Evolutionary conservation across 2,113 vertebrate genomes (phyloP), one percentile per base, ranked within the genome.

Genomic region (Channa argus): DNA sequence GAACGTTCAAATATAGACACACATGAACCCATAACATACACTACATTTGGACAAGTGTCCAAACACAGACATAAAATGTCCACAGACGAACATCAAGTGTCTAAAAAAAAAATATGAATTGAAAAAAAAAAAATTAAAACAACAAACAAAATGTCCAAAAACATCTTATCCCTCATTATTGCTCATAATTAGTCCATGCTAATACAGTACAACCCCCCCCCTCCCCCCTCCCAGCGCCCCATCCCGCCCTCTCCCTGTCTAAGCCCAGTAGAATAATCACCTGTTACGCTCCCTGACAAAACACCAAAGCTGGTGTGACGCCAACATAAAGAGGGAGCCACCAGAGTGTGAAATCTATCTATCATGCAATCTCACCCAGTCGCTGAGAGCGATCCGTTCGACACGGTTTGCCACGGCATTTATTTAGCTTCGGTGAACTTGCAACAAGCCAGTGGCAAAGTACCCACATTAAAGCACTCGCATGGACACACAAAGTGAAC

Each of bases 181-280:
- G 2, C 39, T 41, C 6, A 4, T 41, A 7, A 41, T 7, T 41
- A 24, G 24, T 24, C 24, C 24, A 24, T 24, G 24, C 24, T 24
- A 1, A 24, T 24, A 24, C 24, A 1, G 24, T 24, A 4, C 4
- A 4, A 4, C 13, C 13, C 0, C 34, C 44, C 43, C 46, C 41
- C 11, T 8, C 37, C 49, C 14, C 10, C 47, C 6, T 36, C 43
- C 15, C 39, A 33, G 14, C 44, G 33, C 53, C 15, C 2, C 10
- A 34, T 4, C 12, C 58, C 13, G 2, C 0, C 41, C 58, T 14
- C 71, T 52, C 50, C 7, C 47, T 0, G 46, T n/a, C 74, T 41
- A 86, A 83, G 71, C 84, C 63, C n/a, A 84, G 86, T 83, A 79
- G 82, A 91, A 90, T 91, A 88, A 91, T 92, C 80, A 83, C 83